Evolutionary conservation across 2,888 invertebrate genomes (phyloP).

Genomic region (Eledone cirrhosa): DNA sequence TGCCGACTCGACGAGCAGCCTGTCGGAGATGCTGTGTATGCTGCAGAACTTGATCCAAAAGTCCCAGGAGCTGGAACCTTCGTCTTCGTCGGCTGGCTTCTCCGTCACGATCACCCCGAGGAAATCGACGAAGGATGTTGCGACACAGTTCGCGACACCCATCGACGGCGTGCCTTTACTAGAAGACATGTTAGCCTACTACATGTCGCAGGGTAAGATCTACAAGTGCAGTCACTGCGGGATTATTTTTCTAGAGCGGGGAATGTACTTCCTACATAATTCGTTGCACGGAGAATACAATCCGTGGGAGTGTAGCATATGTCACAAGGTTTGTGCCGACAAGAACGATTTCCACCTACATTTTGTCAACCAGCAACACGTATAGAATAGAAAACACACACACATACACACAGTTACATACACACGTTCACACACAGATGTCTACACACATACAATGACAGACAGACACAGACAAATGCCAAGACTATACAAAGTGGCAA

Average conservation of each 20-base stretch:
- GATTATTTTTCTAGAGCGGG: slow-evolving; percentile 58
- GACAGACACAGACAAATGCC: not conserved
- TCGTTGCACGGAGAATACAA: slow-evolving; percentile 53
- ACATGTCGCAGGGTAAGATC: slow-evolving; percentile 54
- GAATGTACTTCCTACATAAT: slow-evolving; percentile 57
- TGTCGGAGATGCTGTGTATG: slow-evolving; percentile 42
- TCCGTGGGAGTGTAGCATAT: slow-evolving; percentile 59
- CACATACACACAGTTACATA: too few species aligned
- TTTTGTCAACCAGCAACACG: slow-evolving; percentile 58
- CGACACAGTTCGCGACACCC: slow-evolving; percentile 47
- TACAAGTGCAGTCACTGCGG: slow-evolving; percentile 56
- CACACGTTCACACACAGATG: too few species aligned
- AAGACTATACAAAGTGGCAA: not conserved
- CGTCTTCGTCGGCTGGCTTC: slow-evolving; percentile 38
- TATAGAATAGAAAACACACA: not conserved
- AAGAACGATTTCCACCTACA: slow-evolving; percentile 60
- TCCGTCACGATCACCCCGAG: slow-evolving; percentile 40
- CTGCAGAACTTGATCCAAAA: slow-evolving; percentile 40
- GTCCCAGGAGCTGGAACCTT: slow-evolving; percentile 30
- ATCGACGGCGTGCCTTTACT: slow-evolving; percentile 49
- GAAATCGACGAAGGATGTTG: slow-evolving; percentile 43
- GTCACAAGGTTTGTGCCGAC: slow-evolving; percentile 54
- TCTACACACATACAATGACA: slow-evolving; percentile 38
- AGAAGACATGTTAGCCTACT: slow-evolving; percentile 52
- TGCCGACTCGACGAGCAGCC: slow-evolving; percentile 45